Conservation (phyloP, 2,888 invertebrate species). For the Epinotia ramella region DNA sequence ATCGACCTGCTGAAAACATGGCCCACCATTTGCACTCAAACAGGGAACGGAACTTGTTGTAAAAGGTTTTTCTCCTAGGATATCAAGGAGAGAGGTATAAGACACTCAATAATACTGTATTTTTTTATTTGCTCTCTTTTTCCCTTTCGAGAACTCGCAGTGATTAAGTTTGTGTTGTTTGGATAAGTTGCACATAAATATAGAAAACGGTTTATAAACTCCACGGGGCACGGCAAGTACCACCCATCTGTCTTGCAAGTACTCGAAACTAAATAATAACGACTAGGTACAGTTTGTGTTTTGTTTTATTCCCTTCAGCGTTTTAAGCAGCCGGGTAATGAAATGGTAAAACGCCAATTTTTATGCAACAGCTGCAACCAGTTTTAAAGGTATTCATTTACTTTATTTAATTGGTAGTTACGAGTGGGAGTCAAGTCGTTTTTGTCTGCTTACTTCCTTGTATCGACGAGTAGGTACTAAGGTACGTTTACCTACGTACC, state of each 20-base stretch:
- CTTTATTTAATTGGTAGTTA: slow-evolving; percentile 5
- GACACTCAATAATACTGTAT: too few species aligned
- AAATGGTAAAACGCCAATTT: slow-evolving; percentile 26
- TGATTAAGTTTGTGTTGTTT: neutral
- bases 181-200: neutral
- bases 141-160: neutral
- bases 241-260: neutral
- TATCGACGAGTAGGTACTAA: neutral
- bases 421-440: neutral
- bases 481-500: too few species aligned
- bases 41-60: too few species aligned
- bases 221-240: neutral
- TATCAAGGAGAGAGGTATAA: too few species aligned
- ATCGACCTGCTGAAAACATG: too few species aligned
- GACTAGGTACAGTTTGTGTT: neutral
- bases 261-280: neutral
- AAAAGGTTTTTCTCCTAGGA: too few species aligned
- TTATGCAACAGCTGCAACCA: slow-evolving; percentile 18
- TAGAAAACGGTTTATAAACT: neutral
- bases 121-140: neutral
- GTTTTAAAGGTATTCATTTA: slow-evolving; percentile 18
- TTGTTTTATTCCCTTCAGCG: neutral
- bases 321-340: slow-evolving; percentile 22
- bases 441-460: neutral
- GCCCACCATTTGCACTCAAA: too few species aligned